Percentiles rank a stretch among this genome's conserved stretches.
Conservation (phyloP, 2,113 vertebrate species). For the Apteryx owenii region DNA sequence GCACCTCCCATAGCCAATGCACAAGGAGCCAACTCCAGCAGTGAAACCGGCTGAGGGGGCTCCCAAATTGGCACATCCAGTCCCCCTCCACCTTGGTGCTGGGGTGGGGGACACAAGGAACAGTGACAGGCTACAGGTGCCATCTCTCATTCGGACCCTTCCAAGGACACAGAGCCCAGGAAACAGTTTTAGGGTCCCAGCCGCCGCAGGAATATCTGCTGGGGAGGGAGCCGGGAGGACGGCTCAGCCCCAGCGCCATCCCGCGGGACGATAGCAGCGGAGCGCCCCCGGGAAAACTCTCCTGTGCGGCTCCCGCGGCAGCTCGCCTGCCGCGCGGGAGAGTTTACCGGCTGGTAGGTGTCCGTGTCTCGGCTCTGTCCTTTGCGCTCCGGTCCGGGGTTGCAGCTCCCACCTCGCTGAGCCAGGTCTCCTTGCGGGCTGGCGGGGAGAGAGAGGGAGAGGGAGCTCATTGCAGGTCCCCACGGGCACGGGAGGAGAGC, state of each 20-base stretch:
- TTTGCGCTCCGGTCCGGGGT: background rate
- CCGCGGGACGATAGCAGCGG: too few species aligned
- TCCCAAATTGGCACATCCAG: background rate
- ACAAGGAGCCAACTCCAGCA: background rate
- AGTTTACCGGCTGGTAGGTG: background rate
- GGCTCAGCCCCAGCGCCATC: background rate
- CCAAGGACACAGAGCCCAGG: background rate
- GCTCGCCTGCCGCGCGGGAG: background rate
- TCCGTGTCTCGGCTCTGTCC: background rate
- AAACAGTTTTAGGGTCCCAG: background rate
- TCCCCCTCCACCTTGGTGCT: background rate
- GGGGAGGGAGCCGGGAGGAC: background rate
- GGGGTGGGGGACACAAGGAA: fast-evolving
- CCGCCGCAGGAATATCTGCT: background rate
- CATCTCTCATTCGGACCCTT: background rate
- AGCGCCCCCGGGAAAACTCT: too few species aligned
- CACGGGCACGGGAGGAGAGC: fast-evolving
- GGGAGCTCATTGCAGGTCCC: background rate
- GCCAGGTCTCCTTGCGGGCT: background rate
- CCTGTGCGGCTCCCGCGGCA: too few species aligned
- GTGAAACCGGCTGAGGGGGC: background rate
- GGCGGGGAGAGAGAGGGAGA: background rate
- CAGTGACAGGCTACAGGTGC: background rate
- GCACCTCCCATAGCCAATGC: background rate
- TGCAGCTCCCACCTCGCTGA: background rate